Evolutionary conservation across 2,888 invertebrate species (phyloP).

Genomic region (Sarcophaga rosellei): DNA sequence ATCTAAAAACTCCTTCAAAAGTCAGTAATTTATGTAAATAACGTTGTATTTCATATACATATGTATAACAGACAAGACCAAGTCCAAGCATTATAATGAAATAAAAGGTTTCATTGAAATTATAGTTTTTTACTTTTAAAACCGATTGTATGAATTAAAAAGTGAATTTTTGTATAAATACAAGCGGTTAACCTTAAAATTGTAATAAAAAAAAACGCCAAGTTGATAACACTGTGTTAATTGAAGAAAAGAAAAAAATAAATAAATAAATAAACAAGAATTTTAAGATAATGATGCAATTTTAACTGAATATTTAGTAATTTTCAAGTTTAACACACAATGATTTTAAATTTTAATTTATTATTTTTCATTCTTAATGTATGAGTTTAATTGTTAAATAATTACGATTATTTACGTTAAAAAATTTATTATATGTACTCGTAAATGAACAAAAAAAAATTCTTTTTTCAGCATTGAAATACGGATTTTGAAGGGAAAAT

Average conservation of each 20-base stretch:
- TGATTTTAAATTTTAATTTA: conserved; percentile 1
- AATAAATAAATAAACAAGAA: conserved; percentile 21
- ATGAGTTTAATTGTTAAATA: conserved; percentile 38
- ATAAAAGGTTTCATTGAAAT: too few species aligned
- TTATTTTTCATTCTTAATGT: neutral
- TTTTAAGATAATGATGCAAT: conserved; percentile 64
- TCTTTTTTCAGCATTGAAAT: too few species aligned
- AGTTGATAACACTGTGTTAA: conserved; percentile 22
- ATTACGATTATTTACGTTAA: conserved; percentile 17
- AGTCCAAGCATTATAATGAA: too few species aligned
- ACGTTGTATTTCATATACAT: too few species aligned
- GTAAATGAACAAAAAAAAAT: too few species aligned
- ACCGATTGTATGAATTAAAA: neutral
- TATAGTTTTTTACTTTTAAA: too few species aligned
- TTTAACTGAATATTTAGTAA: conserved; percentile 57
- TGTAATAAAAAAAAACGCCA: neutral
- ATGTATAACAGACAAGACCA: too few species aligned
- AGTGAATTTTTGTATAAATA: neutral
- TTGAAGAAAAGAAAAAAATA: conserved; percentile 26
- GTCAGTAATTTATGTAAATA: too few species aligned
- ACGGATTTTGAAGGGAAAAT: too few species aligned
- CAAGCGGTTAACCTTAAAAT: neutral
- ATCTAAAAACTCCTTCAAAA: too few species aligned
- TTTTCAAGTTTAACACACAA: conserved; percentile 58
- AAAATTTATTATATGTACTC: neutral